Percentiles rank a stretch among this genome's conserved stretches.
Conservation (phyloP, 2,113 vertebrate genomes). For the Azemiops feae region DNA sequence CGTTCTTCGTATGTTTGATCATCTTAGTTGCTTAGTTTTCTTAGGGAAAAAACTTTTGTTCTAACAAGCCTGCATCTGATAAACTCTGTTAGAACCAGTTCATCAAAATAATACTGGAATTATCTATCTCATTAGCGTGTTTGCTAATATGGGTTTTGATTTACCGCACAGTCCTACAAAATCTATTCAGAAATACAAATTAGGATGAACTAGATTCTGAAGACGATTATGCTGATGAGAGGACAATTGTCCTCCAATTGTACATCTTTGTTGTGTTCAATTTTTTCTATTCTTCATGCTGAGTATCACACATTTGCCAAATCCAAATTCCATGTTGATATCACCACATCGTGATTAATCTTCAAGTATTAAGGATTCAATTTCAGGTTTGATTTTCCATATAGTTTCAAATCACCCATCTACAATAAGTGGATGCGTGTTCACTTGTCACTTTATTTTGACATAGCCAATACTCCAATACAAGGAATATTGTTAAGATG, state of each 20-base stretch:
- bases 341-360: not conserved
- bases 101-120: not conserved
- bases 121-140: constrained; percentile 49
- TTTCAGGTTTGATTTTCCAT: not conserved
- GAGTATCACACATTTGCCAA: not conserved
- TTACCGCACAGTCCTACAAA: constrained; percentile 14
- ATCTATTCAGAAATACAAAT: not conserved
- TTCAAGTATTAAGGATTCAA: not conserved
- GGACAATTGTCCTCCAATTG: not conserved
- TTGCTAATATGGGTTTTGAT: constrained; percentile 49
- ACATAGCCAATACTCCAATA: not conserved
- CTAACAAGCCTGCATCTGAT: constrained; percentile 5
- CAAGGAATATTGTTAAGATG: not conserved
- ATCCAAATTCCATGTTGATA: not conserved
- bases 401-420: not conserved
- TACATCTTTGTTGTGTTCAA: not conserved
- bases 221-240: not conserved
- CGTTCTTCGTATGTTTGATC: too few species aligned
- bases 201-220: not conserved
- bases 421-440: not conserved
- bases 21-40: not conserved
- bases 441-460: not conserved
- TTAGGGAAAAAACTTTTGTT: constrained; percentile 24
- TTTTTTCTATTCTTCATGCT: not conserved
- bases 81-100: constrained; percentile 33